Evolutionary conservation across 2,888 invertebrate species (phyloP), one percentile per base, ranked within the genome.

Genomic region (Anthrax anthrax): DNA sequence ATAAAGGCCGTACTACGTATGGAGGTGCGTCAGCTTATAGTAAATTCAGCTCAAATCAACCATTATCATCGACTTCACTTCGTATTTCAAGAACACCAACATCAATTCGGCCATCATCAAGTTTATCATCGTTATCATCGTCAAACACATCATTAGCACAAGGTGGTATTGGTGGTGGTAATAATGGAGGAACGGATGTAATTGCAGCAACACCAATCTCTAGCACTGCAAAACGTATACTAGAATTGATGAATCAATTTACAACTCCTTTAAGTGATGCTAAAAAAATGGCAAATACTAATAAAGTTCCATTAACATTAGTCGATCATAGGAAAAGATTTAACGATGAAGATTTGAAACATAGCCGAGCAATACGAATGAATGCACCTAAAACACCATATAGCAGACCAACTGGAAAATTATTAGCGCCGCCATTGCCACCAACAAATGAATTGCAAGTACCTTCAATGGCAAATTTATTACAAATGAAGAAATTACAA

Each of bases 201-300:
- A 23, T 50, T 16, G 55, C 60, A 5, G 53, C 60, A 3, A n/a
- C n/a, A n/a, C 52, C 55, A 1, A 55, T 67, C 43, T 69, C 68
- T 1, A 59, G 77, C 52, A 83, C 89, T 5, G 82, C 90, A 1
- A 77, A 80, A 56, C 75, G 81, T 51, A 83, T 92, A 52, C 69
- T 91, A 57, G 81, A 84, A 56, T 74, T 87, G 6, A 69, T 92
- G 46, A 86, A 90, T 61, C 78, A 82, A 56, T 87, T 84, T 67
- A 81, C 86, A 0, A 84, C 88, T 2, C 87, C 90, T 1, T 67
- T 88, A 43, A 72, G 72, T 39, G 88, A 89, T 63, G 87, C 83
- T 2, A 82, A 78, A 58, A 81, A 81, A 59, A 84, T 88, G 62
- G 84, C 85, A 3, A 61, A 57, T 47, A 61, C 58, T 37, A 47